A percentile compares a stretch with the other conserved stretches of the same genome.
phyloP scores from a whole-genome alignment of 53 echinoderm and acorn worm species.

The Crossaster papposus region DNA sequence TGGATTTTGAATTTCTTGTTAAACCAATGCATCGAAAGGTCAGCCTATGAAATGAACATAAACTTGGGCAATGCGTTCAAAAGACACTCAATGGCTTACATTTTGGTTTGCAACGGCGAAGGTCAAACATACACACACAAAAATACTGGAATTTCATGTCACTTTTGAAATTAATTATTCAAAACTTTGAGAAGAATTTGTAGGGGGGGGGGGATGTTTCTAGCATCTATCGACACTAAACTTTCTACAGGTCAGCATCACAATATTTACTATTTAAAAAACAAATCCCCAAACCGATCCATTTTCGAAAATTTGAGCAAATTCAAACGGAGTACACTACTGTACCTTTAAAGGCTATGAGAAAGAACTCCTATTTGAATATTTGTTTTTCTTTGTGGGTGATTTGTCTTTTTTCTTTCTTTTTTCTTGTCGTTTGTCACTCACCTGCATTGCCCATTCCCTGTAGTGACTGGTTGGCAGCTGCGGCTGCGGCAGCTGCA shows the following conservation, averaged over 20 bases:
- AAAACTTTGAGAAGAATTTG: neutral
- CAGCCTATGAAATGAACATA: neutral
- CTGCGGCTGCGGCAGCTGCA: slow-evolving; percentile 68
- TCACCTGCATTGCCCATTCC: slow-evolving; percentile 56
- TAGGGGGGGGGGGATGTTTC: neutral
- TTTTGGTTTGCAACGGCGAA: neutral
- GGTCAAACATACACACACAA: neutral
- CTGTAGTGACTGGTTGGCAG: slow-evolving; percentile 50
- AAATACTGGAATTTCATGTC: neutral
- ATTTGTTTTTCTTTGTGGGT: neutral
- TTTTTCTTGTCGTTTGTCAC: neutral
- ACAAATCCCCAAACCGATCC: too few species aligned
- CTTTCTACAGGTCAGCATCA: too few species aligned
- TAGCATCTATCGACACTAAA: neutral
- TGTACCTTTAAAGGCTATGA: too few species aligned
- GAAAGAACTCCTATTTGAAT: neutral
- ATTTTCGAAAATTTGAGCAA: too few species aligned
- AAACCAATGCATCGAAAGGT: neutral
- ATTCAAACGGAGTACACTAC: too few species aligned
- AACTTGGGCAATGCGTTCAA: neutral
- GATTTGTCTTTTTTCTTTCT: neutral
- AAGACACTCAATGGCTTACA: neutral
- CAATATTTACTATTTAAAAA: too few species aligned
- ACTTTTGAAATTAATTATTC: neutral
- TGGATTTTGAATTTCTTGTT: neutral